Evolutionary conservation across 37 sponge, comb jelly and placozoan species (phyloP), one percentile per base, ranked within the genome.

Genomic region (Ephydatia muelleri): DNA sequence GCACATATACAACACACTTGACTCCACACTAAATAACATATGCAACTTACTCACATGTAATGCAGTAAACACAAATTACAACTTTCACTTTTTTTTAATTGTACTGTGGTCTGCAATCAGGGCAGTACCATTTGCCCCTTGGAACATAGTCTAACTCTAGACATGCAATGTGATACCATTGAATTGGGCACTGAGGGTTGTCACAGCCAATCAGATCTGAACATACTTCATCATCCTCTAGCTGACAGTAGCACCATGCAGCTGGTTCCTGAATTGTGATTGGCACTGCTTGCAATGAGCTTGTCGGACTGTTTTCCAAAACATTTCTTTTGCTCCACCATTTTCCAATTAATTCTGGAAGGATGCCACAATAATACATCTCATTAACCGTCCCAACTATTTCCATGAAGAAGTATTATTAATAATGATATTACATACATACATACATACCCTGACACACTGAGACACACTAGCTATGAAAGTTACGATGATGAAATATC

Each of bases 71-170:
- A 43, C 43, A 43, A 43, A 43, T 43, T 43, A 43, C 43, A 43
- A 43, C 43, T 43, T 43, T 43, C 3, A 43, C 43, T 43, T 43
- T 43, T 3, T 34, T 74, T 8, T n/a, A n/a, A 28, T 33, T 74
- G 5, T 5, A 49, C 21, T 66, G 34, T 26, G 81, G 69, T 80
- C 65, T 23, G 38, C 81, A 86, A 49, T 80, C 81, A 23, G 87
- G 87, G 64, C 81, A 86, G 49, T 73, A 66, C 87, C 81, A 86
- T 27, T 86, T 86, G 36, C 87, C 87, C 37, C 81, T 86, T 30
- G 87, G 87, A 35, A 86, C 65, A 70, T 69, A 29, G 1, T 75
- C 65, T 16, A 80, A 23, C 57, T 81, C 2, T 29, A 86, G 81
- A 73, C 87, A 86, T 9, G 73, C 16, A 19, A 78, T 34, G 34